A percentile compares a stretch with the other conserved stretches of the same genome.
phyloP scores from a whole-genome alignment of 2,797 vertebrate genomes.

The Emys orbicularis region DNA sequence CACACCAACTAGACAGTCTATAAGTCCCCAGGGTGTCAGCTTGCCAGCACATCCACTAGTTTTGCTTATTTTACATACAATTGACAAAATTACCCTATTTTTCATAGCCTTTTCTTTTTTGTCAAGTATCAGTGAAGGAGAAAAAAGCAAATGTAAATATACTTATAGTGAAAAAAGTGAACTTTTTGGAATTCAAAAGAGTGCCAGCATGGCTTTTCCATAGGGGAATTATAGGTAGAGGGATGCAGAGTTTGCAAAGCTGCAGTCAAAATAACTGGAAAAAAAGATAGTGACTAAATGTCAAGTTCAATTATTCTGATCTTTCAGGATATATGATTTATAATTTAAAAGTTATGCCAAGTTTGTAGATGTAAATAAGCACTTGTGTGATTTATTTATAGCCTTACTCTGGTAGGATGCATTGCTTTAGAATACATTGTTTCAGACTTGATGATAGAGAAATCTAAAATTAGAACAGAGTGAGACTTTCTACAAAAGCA shows the following conservation, averaged over 20 bases:
- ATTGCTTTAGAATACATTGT: background rate
- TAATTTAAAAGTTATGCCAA: background rate
- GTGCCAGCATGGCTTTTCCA: background rate
- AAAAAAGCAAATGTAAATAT: background rate
- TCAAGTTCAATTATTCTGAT: background rate
- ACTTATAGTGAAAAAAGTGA: background rate
- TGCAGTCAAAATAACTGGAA: background rate
- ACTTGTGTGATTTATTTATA: background rate
- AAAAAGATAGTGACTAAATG: background rate
- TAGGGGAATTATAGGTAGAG: background rate
- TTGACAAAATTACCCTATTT: slow-evolving; percentile 27
- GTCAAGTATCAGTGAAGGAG: background rate
- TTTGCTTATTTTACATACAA: slow-evolving; percentile 18
- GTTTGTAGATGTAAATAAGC: background rate
- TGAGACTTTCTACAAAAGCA: background rate
- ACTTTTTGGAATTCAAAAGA: background rate
- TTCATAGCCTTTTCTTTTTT: background rate
- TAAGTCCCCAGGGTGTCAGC: background rate
- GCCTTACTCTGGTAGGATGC: background rate
- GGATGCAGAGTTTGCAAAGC: background rate
- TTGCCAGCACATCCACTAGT: slow-evolving; percentile 31
- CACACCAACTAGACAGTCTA: background rate
- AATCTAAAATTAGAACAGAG: background rate
- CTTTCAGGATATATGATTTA: background rate
- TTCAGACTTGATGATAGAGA: background rate